phyloP scores from a whole-genome alignment of 2,888 invertebrate genomes.

The Brachypterus glaber region DNA sequence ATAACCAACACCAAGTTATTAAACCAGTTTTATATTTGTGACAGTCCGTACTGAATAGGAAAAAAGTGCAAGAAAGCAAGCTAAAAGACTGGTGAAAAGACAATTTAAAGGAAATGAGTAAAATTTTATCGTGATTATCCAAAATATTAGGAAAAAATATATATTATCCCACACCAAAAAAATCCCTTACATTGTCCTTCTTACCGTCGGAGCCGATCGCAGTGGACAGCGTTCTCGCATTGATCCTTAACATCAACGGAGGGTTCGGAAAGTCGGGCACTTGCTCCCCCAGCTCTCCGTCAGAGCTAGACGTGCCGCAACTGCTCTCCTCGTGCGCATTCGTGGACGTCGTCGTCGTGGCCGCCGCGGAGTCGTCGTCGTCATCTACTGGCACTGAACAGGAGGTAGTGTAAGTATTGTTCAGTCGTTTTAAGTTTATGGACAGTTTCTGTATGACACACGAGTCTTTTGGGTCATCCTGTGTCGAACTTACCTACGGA shows the following conservation, averaged over 20 bases:
- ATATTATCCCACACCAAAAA: too few species aligned
- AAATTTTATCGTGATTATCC: too few species aligned
- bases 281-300: slow-evolving; percentile 40
- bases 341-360: too few species aligned
- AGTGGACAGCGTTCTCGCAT: slow-evolving; percentile 47
- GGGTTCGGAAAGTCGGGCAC: slow-evolving; percentile 46
- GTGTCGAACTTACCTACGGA: slow-evolving; percentile 30
- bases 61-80: too few species aligned
- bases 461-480: slow-evolving; percentile 48
- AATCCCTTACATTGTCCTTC: slow-evolving; percentile 3
- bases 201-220: slow-evolving; percentile 46
- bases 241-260: slow-evolving; percentile 48
- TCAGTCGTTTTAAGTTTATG: slow-evolving; percentile 63
- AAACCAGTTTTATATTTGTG: too few species aligned
- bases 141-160: too few species aligned
- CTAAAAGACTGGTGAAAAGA: too few species aligned
- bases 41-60: too few species aligned
- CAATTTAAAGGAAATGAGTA: too few species aligned
- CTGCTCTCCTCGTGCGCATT: slow-evolving; percentile 25
- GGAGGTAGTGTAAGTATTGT: slow-evolving; percentile 55
- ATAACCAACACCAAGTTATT: too few species aligned
- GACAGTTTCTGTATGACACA: slow-evolving; percentile 66
- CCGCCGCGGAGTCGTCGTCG: too few species aligned
- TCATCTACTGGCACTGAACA: slow-evolving; percentile 24
- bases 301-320: slow-evolving; percentile 32